Percentiles rank a stretch among this genome's conserved stretches.
These are phyloP conservation scores for Lasioglossum zephyrum DNA, from an alignment of 2,888 invertebrate genomes.

Conservation along the genomic window DNA sequence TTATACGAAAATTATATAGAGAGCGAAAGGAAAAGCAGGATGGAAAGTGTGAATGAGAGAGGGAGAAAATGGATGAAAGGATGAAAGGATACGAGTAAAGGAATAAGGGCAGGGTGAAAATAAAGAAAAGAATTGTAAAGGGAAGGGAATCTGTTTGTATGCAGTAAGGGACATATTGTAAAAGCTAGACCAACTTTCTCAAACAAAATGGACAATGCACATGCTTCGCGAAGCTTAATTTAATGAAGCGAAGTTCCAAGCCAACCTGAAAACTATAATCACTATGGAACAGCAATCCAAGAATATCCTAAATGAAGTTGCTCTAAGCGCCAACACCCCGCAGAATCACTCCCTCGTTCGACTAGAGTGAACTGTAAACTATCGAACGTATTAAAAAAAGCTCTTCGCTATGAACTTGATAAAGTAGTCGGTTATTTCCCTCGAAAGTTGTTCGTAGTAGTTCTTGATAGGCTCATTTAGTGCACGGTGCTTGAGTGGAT, in stretches of 20 bases:
- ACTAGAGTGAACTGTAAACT: not conserved
- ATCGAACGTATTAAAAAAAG: not conserved
- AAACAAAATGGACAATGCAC: not conserved
- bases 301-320: not conserved
- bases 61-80: too few relatives aligned
- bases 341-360: not conserved
- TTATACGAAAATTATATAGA: too few relatives aligned
- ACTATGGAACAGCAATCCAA: not conserved
- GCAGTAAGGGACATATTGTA: too few relatives aligned
- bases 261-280: not conserved
- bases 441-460: constrained; percentile 4
- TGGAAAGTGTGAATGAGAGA: too few relatives aligned
- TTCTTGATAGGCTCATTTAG: constrained; percentile 9
- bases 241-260: not conserved
- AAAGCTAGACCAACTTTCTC: too few relatives aligned
- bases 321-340: not conserved
- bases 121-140: too few relatives aligned
- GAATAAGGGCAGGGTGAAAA: too few relatives aligned
- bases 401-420: not conserved
- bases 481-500: not conserved
- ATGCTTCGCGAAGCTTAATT: not conserved
- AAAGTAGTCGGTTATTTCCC: not conserved
- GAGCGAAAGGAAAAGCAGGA: too few relatives aligned
- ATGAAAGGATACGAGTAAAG: too few relatives aligned
- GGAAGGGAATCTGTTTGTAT: too few relatives aligned